phyloP scores from a whole-genome alignment of 2,113 vertebrate genomes.

The Cynopterus brachyotis region DNA sequence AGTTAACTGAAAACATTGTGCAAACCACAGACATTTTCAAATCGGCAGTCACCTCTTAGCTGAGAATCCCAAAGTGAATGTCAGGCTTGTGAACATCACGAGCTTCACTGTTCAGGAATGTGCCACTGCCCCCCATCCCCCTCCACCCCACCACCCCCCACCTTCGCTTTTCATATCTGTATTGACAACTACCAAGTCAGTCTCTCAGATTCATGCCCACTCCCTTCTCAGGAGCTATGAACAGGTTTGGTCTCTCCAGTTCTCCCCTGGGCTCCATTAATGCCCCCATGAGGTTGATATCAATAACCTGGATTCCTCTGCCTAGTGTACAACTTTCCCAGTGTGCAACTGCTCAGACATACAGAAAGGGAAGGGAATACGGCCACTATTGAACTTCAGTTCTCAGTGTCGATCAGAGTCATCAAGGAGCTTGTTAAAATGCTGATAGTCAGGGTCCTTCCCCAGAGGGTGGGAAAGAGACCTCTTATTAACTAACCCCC shows the following conservation, averaged over 20 bases:
- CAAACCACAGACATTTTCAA: not conserved
- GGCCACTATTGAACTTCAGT: not conserved
- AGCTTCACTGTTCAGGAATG: not conserved
- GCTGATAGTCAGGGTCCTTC: not conserved
- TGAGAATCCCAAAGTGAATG: not conserved
- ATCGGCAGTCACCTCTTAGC: not conserved
- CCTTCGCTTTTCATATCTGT: not conserved
- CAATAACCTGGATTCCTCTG: not conserved
- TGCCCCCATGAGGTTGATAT: not conserved
- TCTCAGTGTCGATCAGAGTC: not conserved
- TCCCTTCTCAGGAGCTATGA: not conserved
- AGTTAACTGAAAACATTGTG: not conserved
- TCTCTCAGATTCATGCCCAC: not conserved
- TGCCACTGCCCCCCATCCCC: no score
- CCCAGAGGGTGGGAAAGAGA: not conserved
- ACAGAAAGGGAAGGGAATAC: not conserved
- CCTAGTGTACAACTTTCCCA: not conserved
- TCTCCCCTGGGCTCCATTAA: not conserved
- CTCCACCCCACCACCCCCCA: no score
- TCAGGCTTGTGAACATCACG: not conserved
- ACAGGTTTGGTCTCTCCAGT: not conserved
- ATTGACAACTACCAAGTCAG: not conserved
- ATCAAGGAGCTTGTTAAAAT: not conserved
- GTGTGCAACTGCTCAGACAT: not conserved
- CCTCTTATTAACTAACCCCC: not conserved